Conservation (phyloP, 2,113 vertebrate genomes). For the Ciconia stormi region DNA sequence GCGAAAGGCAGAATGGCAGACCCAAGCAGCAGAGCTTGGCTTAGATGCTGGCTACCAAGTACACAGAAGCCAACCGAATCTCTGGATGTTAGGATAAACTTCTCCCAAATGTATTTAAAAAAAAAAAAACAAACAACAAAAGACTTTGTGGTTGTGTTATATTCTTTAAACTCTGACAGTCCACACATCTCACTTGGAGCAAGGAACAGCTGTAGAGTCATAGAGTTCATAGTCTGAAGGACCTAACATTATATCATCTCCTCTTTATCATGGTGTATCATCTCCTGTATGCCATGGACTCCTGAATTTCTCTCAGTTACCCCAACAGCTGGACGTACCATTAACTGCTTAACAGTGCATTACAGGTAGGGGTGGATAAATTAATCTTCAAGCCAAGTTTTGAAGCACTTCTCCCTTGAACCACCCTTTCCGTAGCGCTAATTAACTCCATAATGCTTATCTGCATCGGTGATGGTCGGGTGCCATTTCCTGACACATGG, state of each 20-base stretch:
- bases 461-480: background rate
- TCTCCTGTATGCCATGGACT: background rate
- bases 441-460: background rate
- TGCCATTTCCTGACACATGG: conserved; percentile 45
- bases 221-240: background rate
- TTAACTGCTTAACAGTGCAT: background rate
- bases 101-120: background rate
- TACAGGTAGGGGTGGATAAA: background rate
- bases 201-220: background rate
- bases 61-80: background rate
- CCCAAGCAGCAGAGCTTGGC: background rate
- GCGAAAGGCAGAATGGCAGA: background rate
- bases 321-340: background rate
- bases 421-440: background rate
- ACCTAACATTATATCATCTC: background rate
- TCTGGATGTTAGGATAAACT: background rate
- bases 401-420: conserved; percentile 3
- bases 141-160: background rate
- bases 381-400: conserved; percentile 8
- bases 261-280: background rate
- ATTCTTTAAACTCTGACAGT: background rate
- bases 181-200: background rate
- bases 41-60: background rate
- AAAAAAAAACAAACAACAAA: background rate
- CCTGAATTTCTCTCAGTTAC: background rate